phyloP scores from a whole-genome alignment of 2,113 vertebrate genomes.

The Peromyscus leucopus region DNA sequence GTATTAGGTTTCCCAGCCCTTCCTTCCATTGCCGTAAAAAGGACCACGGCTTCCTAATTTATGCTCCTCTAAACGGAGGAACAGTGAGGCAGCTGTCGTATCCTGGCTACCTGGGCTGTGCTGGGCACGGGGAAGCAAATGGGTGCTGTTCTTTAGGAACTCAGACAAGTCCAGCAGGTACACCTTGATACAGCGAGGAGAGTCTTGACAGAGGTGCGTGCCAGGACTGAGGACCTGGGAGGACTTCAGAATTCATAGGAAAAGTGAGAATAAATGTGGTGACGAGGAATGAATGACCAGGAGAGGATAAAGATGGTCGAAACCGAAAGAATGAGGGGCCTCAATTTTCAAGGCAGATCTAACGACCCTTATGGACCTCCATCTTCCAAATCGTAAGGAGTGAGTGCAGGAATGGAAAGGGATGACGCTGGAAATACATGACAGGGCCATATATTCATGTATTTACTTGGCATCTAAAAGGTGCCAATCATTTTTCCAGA shows the following conservation, averaged over 20 bases:
- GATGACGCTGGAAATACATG: neutral
- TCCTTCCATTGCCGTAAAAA: conserved; percentile 46
- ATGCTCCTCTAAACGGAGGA: conserved; percentile 51
- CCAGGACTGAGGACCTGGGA: neutral
- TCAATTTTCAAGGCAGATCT: conserved; percentile 16
- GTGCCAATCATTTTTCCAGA: neutral
- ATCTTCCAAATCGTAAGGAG: neutral
- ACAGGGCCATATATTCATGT: neutral
- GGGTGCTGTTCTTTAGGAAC: conserved; percentile 8
- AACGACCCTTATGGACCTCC: neutral
- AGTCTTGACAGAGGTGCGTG: neutral
- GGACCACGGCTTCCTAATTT: conserved; percentile 9
- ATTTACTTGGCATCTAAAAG: neutral
- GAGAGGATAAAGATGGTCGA: conserved; percentile 5
- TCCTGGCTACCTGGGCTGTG: neutral
- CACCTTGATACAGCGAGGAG: neutral
- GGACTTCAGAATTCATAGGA: conserved; percentile 22
- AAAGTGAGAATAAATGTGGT: neutral
- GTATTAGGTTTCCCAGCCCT: neutral
- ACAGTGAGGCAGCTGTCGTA: neutral
- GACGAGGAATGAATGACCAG: neutral
- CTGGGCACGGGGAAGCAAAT: neutral
- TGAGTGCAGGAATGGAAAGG: neutral
- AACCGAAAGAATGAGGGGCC: neutral
- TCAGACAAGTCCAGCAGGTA: neutral